Base-by-base conservation (phyloP, 2,113 vertebrate species). In the Lepus timidus region DNA sequence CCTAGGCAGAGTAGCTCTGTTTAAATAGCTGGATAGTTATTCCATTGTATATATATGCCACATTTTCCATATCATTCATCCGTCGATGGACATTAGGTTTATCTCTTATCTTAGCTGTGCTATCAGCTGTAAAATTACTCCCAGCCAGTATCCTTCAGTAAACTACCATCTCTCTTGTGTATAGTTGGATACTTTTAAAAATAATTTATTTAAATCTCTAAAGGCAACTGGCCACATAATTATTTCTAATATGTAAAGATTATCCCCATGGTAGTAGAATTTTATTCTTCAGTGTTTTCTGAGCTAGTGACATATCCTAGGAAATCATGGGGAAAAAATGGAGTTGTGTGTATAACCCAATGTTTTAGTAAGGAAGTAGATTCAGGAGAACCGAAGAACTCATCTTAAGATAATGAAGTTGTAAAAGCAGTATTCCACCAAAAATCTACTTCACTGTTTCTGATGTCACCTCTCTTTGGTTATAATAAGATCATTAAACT, bases 81-180 rank as follows among this genome's bases (percentile, higher is more conserved):
- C 22, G 33, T 8, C 25, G 25, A 23, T 3, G 17, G 39, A 22
- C 20, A 9, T 10, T 84, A 29, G 4, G 16, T 19, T 36, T 14
- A 22, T 36, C 36, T 10, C 8, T 4, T 39, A 55, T 7, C 23
- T 23, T 39, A 4, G 17, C 36, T 64, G 23, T 55, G 3, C 52
- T 29, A 33, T 82, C n/a, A 78, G 29, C 16, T 93, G 85, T 51
- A 16, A 88, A 93, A 70, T n/a, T 91, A 58, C 81, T 80, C 29
- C 17, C 49, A 44, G 13, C 2, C n/a, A 13, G 6, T 5, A 5
- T 51, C 68, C 76, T 87, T 62, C 6, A 76, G n/a, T n/a, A 49
- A 20, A 89, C 4, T 17, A 23, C 83, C 76, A 71, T 44, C 1
- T 92, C 52, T 92, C 13, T 36, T 6, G 4, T n/a, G 20, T 4